Conservation (phyloP, 2,113 vertebrate genomes). For the Beaufortia kweichowensis region DNA sequence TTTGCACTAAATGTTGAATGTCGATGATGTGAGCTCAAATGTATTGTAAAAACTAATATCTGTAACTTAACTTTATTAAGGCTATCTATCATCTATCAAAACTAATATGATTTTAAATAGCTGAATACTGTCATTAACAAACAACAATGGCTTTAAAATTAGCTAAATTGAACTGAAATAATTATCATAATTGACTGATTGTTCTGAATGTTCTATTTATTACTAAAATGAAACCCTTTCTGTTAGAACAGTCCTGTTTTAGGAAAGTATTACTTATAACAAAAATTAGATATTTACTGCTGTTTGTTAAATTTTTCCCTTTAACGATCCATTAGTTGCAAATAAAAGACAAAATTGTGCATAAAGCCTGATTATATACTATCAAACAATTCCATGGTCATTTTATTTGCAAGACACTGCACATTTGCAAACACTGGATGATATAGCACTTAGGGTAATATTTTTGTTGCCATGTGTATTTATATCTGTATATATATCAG, state of each 20-base stretch:
- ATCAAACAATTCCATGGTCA: neutral
- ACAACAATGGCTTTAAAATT: neutral
- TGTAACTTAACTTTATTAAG: neutral
- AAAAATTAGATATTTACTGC: neutral
- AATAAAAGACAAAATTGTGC: neutral
- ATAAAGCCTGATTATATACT: neutral
- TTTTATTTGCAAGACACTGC: too few relatives aligned
- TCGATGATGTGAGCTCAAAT: neutral
- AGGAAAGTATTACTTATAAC: neutral
- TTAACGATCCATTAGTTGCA: neutral
- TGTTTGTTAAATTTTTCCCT: neutral
- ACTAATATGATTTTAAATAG: neutral
- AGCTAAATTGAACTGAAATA: neutral
- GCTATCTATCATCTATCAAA: neutral
- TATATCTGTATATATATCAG: too few relatives aligned
- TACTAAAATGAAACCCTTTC: neutral
- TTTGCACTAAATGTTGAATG: neutral
- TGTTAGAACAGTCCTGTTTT: neutral
- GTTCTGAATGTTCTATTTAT: neutral
- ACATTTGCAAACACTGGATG: neutral
- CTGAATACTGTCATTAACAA: neutral
- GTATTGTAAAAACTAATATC: neutral
- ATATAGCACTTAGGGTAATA: neutral
- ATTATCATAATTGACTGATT: too few relatives aligned
- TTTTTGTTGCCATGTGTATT: neutral